Evolutionary conservation across 2,888 invertebrate species (phyloP).

Genomic region (Amorpha juglandis): DNA sequence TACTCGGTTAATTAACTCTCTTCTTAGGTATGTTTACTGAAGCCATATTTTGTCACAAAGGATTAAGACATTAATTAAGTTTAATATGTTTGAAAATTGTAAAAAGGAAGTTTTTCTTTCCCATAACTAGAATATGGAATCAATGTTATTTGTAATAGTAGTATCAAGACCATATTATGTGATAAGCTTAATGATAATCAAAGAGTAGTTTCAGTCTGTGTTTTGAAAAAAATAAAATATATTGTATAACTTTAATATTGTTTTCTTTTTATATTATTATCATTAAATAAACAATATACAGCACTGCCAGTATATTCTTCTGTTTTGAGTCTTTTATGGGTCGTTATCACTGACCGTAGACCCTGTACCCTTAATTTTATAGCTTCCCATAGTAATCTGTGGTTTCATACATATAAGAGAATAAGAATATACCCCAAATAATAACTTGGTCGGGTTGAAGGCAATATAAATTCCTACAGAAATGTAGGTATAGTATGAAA

Average conservation of each 20-base stretch:
- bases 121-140: not conserved
- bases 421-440: no score
- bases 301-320: not conserved
- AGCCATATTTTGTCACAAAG: not conserved
- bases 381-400: no score
- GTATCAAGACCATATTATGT: not conserved
- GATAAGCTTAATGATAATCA: not conserved
- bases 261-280: conserved; percentile 1
- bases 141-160: not conserved
- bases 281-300: conserved; percentile 5
- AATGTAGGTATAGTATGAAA: no score
- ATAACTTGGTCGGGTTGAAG: no score
- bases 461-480: no score
- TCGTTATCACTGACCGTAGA: no score
- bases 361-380: no score
- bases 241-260: not conserved
- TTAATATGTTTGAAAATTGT: not conserved
- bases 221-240: conserved; percentile 2
- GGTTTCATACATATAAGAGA: no score
- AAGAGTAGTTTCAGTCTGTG: not conserved
- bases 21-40: not conserved
- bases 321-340: not conserved
- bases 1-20: not conserved
- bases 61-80: not conserved
- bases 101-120: not conserved